Percentiles rank a stretch among this genome's conserved stretches.
phyloP scores from a whole-genome alignment of 2,888 invertebrate genomes.

The Camptogramma bilineatum region DNA sequence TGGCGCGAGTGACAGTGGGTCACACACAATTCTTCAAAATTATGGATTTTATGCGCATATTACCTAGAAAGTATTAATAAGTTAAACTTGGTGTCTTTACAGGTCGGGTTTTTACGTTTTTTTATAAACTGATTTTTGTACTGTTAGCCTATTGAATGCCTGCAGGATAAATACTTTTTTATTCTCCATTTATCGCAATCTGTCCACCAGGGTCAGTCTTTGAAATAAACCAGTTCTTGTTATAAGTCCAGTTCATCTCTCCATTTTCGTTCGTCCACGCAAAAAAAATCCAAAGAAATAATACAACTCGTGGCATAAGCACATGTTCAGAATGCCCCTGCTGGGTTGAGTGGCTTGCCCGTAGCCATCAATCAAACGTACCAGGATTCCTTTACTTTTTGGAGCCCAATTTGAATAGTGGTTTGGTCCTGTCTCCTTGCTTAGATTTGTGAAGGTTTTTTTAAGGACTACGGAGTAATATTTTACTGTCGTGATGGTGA shows the following conservation, averaged over 20 bases:
- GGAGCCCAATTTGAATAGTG: slow-evolving; percentile 56
- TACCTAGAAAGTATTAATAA: too few relatives aligned
- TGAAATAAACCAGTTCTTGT: too few relatives aligned
- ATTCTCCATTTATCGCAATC: too few relatives aligned
- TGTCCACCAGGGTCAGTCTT: too few relatives aligned
- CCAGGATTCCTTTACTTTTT: slow-evolving; percentile 58
- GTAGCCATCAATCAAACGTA: slow-evolving; percentile 74
- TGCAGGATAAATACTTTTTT: too few relatives aligned
- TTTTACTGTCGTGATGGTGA: slow-evolving; percentile 10
- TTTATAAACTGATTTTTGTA: too few relatives aligned
- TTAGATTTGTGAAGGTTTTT: slow-evolving; percentile 25
- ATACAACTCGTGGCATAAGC: neutral
- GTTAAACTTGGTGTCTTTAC: too few relatives aligned
- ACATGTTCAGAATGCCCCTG: neutral
- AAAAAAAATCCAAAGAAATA: neutral
- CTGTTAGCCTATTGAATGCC: too few relatives aligned
- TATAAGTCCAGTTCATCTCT: neutral
- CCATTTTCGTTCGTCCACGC: neutral
- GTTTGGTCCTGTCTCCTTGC: slow-evolving; percentile 37
- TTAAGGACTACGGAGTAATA: slow-evolving; percentile 8
- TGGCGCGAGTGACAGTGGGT: too few relatives aligned
- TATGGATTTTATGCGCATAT: too few relatives aligned
- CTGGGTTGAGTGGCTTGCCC: slow-evolving; percentile 11
- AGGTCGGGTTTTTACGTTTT: too few relatives aligned
- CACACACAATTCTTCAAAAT: too few relatives aligned